Evolutionary conservation across 35 echinoderm and acorn worm genomes (phyloP), one percentile per base, ranked within the genome.

Genomic region (Lytechinus pictus): DNA sequence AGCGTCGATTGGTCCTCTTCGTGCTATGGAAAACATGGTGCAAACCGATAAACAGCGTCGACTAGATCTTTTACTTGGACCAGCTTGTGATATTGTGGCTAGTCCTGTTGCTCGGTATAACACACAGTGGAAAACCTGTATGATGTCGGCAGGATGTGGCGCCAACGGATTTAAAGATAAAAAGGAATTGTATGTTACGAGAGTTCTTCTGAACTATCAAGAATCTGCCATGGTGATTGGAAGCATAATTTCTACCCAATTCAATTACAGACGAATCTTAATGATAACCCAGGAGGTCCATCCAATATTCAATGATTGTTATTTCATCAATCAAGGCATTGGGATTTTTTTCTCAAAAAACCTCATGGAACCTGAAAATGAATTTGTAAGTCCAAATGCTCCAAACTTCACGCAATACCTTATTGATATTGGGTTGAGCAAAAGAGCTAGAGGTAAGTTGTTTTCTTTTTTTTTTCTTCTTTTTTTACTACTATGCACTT

Each of bases 1-100:
- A 9, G 13, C 33, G 21, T 51, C 66, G 24, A 33, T 54, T 54
- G 86, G 61, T 9, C 79, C 89, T 13, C 72, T 86, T 55, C 16
- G 27, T n/a, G 86, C 89, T 27, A 95, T 97, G 54, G 95, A 96
- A 16, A 19, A 93, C 8, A 57, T 97, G 52, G 24, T 53, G 14
- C 55, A 24, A 1, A 27, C 52, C 14, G 52, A 90, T 14, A 6
- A 29, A 27, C 44, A 87, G 27, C 79, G 24, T 12, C 91, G 19
- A 29, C 89, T 96, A 11, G 96, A 98, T 87, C 60, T 95, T 10
- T 54, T 96, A 44, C 19, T 98, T 14, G 97, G 97, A 11, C 97
- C 97, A 14, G 96, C 57, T 4, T 98, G 97, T 28, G 52, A 89
- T 28, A 95, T 97, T 33, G 87, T 95, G 7, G 92, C 57, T 53